Base-by-base conservation (phyloP, 2,888 invertebrate species). In the Isotomurus palustris region DNA sequence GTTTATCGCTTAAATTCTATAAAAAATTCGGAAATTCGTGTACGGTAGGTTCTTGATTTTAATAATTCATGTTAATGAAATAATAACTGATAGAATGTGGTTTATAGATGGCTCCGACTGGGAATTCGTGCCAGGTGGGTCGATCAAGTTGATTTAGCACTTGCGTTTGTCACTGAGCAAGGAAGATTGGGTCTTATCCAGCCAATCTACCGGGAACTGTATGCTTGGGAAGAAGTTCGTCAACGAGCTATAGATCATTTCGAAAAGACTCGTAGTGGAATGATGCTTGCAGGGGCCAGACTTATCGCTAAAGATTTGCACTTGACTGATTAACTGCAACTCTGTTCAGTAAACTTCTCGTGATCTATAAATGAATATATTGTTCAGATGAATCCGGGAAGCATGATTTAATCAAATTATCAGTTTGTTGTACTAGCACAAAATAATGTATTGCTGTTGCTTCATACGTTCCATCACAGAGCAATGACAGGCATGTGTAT, bases 221-320 rank as follows among this genome's bases (percentile, higher is more conserved):
- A 85, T 69, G 80, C 78, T 0, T 93, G 92, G 93, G 84, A 86
- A 60, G 82, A 81, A 24, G 82, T 84, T 0, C 80, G 87, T 60
- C 76, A 80, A 1, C 75, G 73, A 62, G 86, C 91, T 0, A 80
- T 91, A 45, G 80, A 84, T 27, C 88, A 86, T 71, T 93, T 87
- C 77, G 74, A 83, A 41, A 76, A 79, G 41, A 82, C 88, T 65
- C 83, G 83, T 72, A 76, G 81, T 45, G 79, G 82, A 72, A 90
- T 93, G 91, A 93, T 93, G 88, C 84, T 85, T 68, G 86, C 91
- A 0, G 82, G 85, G 14, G 84, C 86, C 0, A 83, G 84, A 71
- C 82, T 83, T 5, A 75, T 91, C 45, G 84, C 83, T 62, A 87
- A 87, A 75, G 91, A 90, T 75, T 80, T 92, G 68, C 82, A 84